Evolutionary conservation across 2,888 invertebrate genomes (phyloP).

Genomic region (Oegoconia quadripuncta): DNA sequence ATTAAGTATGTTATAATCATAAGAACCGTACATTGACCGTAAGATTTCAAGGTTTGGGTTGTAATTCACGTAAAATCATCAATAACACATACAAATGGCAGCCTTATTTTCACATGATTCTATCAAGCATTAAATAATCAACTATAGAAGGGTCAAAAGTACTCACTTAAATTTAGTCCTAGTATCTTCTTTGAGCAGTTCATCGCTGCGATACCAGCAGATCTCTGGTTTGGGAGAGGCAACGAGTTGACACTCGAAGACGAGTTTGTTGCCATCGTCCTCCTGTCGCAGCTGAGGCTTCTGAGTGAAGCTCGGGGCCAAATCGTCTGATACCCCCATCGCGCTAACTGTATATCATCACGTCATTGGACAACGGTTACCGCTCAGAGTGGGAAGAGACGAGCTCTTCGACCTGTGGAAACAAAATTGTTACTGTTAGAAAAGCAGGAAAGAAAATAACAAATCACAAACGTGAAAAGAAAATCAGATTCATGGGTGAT

Average conservation of each 20-base stretch:
- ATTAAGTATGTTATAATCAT: no score
- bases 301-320: conserved; percentile 98
- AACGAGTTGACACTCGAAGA: conserved; percentile 95
- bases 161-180: conserved; percentile 89
- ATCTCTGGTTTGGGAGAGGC: conserved; percentile 94
- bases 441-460: neutral
- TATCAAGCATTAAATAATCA: no score
- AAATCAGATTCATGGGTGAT: no score
- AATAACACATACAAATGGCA: no score
- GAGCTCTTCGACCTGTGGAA: conserved; percentile 38
- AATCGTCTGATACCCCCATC: conserved; percentile 95
- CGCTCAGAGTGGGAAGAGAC: conserved; percentile 22
- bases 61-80: no score
- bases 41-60: no score
- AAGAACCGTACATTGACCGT: no score
- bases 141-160: no score
- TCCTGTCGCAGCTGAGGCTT: conserved; percentile 98
- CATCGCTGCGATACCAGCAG: conserved; percentile 94
- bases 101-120: no score
- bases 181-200: conserved; percentile 88
- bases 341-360: conserved; percentile 65
- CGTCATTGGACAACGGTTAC: conserved; percentile 42
- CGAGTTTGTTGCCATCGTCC: conserved; percentile 95
- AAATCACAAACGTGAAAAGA: no score
- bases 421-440: conserved; percentile 7